These are phyloP conservation scores for Ceriagrion tenellum DNA, from an alignment of 2,888 invertebrate genomes.

Conservation along the genomic window DNA sequence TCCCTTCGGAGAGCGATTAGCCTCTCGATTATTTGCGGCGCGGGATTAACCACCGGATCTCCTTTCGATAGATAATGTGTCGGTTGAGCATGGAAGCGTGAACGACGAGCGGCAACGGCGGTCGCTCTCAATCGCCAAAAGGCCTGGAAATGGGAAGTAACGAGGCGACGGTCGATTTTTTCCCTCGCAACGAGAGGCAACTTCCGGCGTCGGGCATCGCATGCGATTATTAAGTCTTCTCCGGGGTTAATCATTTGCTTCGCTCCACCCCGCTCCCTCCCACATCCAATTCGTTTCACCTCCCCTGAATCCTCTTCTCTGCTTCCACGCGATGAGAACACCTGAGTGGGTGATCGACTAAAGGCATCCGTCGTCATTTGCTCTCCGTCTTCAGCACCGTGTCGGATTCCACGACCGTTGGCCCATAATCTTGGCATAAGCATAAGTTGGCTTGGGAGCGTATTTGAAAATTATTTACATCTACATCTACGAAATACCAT, in stretches of 20 bases:
- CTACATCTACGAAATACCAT: too few species aligned
- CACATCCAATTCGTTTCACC: not conserved
- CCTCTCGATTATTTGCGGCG: constrained; percentile 14
- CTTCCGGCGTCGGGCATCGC: constrained; percentile 23
- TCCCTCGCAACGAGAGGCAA: not conserved
- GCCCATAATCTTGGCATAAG: too few species aligned
- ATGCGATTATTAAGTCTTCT: constrained; percentile 41
- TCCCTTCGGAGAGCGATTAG: not conserved
- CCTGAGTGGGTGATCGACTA: not conserved
- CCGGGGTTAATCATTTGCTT: constrained; percentile 14
- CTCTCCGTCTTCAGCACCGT: not conserved
- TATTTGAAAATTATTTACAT: not conserved
- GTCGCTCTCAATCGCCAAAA: not conserved
- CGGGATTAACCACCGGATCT: constrained; percentile 26
- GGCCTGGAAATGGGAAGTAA: not conserved
- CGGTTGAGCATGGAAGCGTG: constrained; percentile 6
- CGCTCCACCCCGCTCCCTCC: not conserved
- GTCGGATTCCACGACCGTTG: not conserved
- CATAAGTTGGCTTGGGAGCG: not conserved
- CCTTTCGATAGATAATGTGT: not conserved
- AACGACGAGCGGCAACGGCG: not conserved
- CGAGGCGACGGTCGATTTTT: not conserved
- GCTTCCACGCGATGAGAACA: not conserved
- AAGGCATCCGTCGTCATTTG: not conserved
- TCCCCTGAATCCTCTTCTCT: not conserved